These are phyloP conservation scores for Zygothrica quintamaculata DNA, from an alignment of 2,888 invertebrate genomes.

Conservation along the genomic window DNA sequence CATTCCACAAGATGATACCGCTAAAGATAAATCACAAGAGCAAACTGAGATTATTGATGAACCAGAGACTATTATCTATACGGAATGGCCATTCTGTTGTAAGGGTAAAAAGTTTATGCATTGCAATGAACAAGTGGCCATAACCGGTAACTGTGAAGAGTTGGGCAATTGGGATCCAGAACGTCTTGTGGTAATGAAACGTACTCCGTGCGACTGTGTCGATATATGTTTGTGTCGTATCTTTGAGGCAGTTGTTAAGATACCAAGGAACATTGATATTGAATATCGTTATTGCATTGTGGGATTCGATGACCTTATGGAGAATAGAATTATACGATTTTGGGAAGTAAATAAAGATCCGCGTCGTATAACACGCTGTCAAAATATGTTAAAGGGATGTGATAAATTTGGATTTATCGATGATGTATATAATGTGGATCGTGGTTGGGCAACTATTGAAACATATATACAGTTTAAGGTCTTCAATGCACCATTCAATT, in stretches of 20 bases:
- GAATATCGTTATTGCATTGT: conserved; percentile 91
- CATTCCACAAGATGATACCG: conserved; percentile 4
- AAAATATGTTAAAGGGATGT: conserved; percentile 80
- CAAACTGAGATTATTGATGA: too few relatives aligned
- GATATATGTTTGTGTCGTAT: neutral
- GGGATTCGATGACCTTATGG: conserved; percentile 86
- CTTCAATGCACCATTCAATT: conserved; percentile 90
- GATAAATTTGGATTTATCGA: conserved; percentile 89
- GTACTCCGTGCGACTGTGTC: conserved; percentile 71
- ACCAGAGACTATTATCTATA: too few relatives aligned
- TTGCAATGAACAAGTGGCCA: conserved; percentile 88
- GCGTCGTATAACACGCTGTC: conserved; percentile 85
- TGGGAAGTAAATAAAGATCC: conserved; percentile 92
- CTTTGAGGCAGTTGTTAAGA: conserved; percentile 85
- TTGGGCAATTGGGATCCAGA: conserved; percentile 90
- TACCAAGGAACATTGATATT: conserved; percentile 88
- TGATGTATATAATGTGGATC: conserved; percentile 87
- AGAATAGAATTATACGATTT: conserved; percentile 87
- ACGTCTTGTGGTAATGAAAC: conserved; percentile 85
- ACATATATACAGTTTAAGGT: conserved; percentile 93
- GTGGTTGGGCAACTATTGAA: conserved; percentile 93
- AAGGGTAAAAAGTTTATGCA: conserved; percentile 83
- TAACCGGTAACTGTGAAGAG: conserved; percentile 88
- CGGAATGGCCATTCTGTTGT: conserved; percentile 86
- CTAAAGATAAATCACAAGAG: conserved; percentile 10